Percentiles rank a stretch among this genome's conserved stretches.
Conservation (phyloP, 2,888 invertebrate genomes). For the Megamerina dolium region DNA sequence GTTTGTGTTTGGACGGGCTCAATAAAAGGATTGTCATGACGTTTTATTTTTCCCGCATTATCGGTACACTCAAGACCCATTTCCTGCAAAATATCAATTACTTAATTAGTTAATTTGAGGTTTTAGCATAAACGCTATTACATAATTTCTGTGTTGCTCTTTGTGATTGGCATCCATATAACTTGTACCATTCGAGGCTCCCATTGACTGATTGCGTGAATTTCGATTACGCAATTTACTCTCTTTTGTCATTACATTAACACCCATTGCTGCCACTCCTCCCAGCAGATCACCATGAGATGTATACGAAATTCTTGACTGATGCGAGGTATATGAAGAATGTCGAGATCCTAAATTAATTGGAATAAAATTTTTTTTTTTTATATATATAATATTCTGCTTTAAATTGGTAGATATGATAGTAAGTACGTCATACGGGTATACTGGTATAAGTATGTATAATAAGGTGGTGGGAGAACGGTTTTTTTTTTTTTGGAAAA, state of each 20-base stretch:
- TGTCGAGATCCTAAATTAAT: constrained; percentile 66
- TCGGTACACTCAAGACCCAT: constrained; percentile 73
- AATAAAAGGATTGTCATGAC: constrained; percentile 86
- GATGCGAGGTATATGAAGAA: constrained; percentile 93
- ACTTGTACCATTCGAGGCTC: constrained; percentile 55
- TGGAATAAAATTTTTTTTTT: background rate
- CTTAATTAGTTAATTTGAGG: background rate
- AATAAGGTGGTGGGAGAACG: too few relatives aligned
- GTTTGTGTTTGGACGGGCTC: constrained; percentile 81
- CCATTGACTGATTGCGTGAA: constrained; percentile 63
- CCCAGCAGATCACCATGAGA: constrained; percentile 87
- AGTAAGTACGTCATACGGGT: too few relatives aligned
- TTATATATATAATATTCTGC: constrained; percentile 16
- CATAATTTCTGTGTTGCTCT: constrained; percentile 64
- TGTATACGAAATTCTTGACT: constrained; percentile 87
- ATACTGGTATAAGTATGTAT: too few relatives aligned
- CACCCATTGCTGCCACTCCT: constrained; percentile 56
- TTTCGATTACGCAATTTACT: constrained; percentile 72
- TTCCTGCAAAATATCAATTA: constrained; percentile 55
- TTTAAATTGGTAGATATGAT: too few relatives aligned
- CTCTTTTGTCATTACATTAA: constrained; percentile 66
- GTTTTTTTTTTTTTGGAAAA: too few relatives aligned
- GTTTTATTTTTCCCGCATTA: constrained; percentile 76
- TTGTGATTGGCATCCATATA: constrained; percentile 60
- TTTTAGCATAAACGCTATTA: constrained; percentile 46